Percentiles rank a stretch among this genome's conserved stretches.
These are phyloP conservation scores for Cristatella mucedo DNA, from an alignment of 2,888 invertebrate species.

Conservation along the genomic window DNA sequence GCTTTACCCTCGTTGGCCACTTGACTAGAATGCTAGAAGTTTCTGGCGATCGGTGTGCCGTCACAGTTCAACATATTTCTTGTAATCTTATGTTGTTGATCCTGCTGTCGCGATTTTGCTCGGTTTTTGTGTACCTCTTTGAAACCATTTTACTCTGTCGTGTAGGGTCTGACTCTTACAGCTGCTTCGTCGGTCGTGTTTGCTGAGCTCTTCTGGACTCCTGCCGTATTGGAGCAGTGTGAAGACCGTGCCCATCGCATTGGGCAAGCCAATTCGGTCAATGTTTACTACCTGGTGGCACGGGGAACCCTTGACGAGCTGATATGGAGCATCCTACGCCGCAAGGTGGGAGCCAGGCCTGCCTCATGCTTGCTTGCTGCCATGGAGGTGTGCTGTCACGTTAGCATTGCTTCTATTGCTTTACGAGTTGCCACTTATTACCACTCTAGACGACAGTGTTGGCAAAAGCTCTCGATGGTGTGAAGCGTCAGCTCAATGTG, in stretches of 20 bases:
- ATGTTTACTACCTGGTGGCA: constrained; percentile 33
- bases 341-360: no score
- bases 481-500: constrained; percentile 19
- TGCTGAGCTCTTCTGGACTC: constrained; percentile 37
- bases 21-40: no score
- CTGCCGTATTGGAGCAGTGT: constrained; percentile 32
- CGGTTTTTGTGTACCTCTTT: no score
- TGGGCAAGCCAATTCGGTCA: constrained; percentile 27
- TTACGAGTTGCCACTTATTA: background rate
- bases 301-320: constrained; percentile 33
- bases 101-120: no score
- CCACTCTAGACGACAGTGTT: constrained; percentile 24
- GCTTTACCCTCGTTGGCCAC: no score
- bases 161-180: constrained; percentile 31
- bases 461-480: constrained; percentile 24
- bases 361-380: no score
- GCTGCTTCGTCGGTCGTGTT: constrained; percentile 33
- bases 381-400: no score
- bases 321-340: constrained; percentile 31
- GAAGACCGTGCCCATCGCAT: constrained; percentile 35
- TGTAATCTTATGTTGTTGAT: no score
- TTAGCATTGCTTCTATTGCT: background rate
- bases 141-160: constrained; percentile 2
- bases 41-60: no score
- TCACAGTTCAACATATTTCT: no score